Evolutionary conservation across 2,113 vertebrate genomes (phyloP), one percentile per base, ranked within the genome.

Genomic region (Talpa occidentalis): DNA sequence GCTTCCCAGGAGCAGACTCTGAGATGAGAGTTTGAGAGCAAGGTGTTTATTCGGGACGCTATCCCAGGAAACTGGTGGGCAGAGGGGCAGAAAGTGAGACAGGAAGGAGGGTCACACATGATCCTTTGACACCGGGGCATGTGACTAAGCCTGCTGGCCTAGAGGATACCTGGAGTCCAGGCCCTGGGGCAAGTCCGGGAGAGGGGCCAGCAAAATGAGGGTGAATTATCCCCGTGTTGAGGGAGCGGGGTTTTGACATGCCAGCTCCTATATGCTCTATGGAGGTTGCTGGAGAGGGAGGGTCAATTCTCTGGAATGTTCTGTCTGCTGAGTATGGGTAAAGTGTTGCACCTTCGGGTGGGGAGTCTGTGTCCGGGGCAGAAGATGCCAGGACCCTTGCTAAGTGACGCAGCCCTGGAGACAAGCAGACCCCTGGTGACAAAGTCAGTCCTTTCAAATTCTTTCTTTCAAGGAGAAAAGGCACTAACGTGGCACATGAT

Each of bases 371-470:
- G 16, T 49, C 7, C 2, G 16, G 49, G 49, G 49, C 3, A 52
- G 49, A 52, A 15, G 49, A 52, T 52, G 84, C 82, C 40, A 5
- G 24, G 5, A 81, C 21, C 4, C 28, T 49, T 28, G 4, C 37
- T 30, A 28, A 47, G 15, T 8, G 32, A 72, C 52, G 77, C 49
- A 72, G 47, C 40, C 67, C 54, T 73, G 17, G 80, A 15, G 16
- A 21, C n/a, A 2, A 0, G 4, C 37, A 26, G 60, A 59, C 54
- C 6, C 11, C 21, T 0, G 1, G 22, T 24, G 64, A 59, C 76
- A 78, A 66, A 54, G 60, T 3, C 0, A 0, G n/a, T 16, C n/a
- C n/a, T 16, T 77, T 35, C 17, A 22, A 47, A 10, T 16, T 40
- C 64, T 72, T 22, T 47, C 69, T 49, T 14, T 66, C 21, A 21